Base-by-base conservation (phyloP, 2,888 invertebrate genomes). In the Pogonocherus hispidulus region DNA sequence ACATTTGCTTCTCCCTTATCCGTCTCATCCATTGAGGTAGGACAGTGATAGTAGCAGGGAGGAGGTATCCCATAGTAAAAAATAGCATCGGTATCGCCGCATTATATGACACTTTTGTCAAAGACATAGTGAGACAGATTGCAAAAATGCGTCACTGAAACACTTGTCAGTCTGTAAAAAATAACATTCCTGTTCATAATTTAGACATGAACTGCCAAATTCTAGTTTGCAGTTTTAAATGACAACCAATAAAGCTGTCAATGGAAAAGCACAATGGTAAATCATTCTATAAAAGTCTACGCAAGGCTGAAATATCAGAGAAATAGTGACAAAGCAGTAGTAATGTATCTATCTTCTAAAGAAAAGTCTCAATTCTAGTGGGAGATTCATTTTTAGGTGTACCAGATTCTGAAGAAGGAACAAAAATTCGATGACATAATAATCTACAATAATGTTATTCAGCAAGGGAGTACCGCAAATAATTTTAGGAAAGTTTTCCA, bases 211-310 rank as follows among this genome's bases (percentile, higher is more conserved):
- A 3, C 27, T 47, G 47, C 8, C 47, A 47, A 47, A 47, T 20
- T 20, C 8, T 32, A 47, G 46, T 46, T 47, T 46, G 18, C 46
- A 46, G 20, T 22, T 46, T 59, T 59, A 27, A 18, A 18, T 51
- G 62, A 51, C 62, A 56, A 22, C 19, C 44, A 18, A 32, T 18
- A 20, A 41, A 46, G 18, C 37, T 35, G 41, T 37, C 55, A 55
- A 49, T 35, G 19, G 23, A 62, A 62, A n/a, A 63, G 56, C 67
- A 78, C 75, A 68, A 86, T 86, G 86, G 84, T 85, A 19, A 83
- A 82, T 70, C 85, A 85, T 73, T 76, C 82, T 18, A 86, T 87
- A 65, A 86, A 85, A 80, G 85, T 86, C 3, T 87, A 82, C 69
- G 86, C 86, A 2, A 81, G 86, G 67, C 59, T 87, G n/a, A 86